Evolutionary conservation across 2,113 vertebrate species (phyloP).

Genomic region (Hemiscyllium ocellatum): DNA sequence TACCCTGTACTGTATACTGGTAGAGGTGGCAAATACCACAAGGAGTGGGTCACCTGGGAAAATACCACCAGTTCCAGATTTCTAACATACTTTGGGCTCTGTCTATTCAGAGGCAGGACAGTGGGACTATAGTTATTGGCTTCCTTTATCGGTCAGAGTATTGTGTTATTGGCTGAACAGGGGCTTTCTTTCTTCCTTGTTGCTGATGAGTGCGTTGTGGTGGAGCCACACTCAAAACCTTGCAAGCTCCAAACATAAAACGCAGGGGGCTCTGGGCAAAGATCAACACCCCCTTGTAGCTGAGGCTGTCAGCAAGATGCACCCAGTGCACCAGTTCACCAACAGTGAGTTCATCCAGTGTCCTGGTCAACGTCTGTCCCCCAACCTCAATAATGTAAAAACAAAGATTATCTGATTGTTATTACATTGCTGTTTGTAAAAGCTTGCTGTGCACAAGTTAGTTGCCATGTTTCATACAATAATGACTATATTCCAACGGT

Average conservation of each 20-base stretch:
- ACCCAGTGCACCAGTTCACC: no score
- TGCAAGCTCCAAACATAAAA: background rate
- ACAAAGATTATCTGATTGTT: background rate
- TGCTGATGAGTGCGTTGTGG: background rate
- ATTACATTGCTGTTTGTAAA: background rate
- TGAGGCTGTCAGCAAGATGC: background rate
- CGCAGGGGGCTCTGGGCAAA: background rate
- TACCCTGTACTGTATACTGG: no score
- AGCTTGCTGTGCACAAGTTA: background rate
- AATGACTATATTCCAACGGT: background rate
- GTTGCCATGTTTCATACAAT: background rate
- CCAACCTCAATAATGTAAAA: no score
- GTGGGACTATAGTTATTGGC: background rate
- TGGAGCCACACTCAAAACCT: background rate
- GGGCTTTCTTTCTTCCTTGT: background rate
- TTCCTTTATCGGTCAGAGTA: no score
- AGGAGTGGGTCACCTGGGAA: no score
- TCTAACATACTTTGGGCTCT: no score
- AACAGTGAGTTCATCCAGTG: background rate
- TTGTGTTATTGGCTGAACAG: background rate
- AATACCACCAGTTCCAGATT: no score
- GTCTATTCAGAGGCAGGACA: background rate
- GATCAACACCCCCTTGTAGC: background rate
- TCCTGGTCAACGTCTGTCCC: background rate
- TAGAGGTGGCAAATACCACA: no score